phyloP scores from a whole-genome alignment of 1,140 invertebrate genomes.

The Ooceraea biroi region DNA sequence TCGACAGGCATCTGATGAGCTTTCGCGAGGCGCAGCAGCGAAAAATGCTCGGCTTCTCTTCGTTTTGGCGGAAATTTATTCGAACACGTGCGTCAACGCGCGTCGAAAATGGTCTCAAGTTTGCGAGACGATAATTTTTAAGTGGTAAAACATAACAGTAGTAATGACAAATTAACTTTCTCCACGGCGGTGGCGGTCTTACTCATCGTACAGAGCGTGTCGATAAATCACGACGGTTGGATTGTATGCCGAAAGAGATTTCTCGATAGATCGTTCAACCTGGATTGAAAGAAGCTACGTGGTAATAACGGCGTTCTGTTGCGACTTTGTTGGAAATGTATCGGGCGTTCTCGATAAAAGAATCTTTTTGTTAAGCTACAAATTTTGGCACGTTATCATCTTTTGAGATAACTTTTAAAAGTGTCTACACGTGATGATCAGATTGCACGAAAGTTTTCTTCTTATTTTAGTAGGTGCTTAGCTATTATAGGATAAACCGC shows the following conservation, averaged over 20 bases:
- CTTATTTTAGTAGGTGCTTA: too few relatives aligned
- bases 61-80: not conserved
- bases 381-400: too few relatives aligned
- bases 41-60: constrained; percentile 20
- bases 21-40: not conserved
- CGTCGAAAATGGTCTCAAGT: not conserved
- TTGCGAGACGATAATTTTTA: constrained; percentile 27
- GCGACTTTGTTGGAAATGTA: constrained; percentile 6
- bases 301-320: constrained; percentile 54
- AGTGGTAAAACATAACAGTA: constrained; percentile 42
- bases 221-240: constrained; percentile 52
- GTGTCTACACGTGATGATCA: too few relatives aligned
- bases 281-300: constrained; percentile 4
- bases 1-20: not conserved
- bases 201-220: constrained; percentile 42
- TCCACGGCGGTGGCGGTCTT: constrained; percentile 39
- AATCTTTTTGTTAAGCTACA: not conserved
- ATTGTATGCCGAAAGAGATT: constrained; percentile 47
- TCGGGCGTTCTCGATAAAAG: constrained; percentile 15
- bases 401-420: too few relatives aligned
- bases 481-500: too few relatives aligned
- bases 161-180: constrained; percentile 64
- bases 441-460: too few relatives aligned
- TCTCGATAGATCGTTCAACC: constrained; percentile 53
- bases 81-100: too few relatives aligned